phyloP scores from a whole-genome alignment of 2,888 invertebrate species.

The Priocnemis perturbator region DNA sequence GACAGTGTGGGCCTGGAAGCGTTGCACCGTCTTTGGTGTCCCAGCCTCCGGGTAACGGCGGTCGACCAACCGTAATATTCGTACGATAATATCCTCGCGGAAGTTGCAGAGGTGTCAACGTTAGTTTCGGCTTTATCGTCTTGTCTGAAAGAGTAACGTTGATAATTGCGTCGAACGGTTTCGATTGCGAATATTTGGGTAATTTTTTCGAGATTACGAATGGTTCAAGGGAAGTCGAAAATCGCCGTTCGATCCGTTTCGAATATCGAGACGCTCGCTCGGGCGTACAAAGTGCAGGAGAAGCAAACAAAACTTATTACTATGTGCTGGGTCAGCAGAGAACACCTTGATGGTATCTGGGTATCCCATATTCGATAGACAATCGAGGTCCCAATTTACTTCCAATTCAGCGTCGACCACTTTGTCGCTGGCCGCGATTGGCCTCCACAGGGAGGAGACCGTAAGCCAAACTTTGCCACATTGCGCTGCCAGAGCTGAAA shows the following conservation, averaged over 20 bases:
- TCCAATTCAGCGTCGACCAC: constrained; percentile 76
- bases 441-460: constrained; percentile 75
- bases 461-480: constrained; percentile 77
- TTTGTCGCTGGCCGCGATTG: constrained; percentile 62
- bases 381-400: constrained; percentile 77
- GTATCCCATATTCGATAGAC: constrained; percentile 61
- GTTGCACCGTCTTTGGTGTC: constrained; percentile 72
- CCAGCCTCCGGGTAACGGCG: constrained; percentile 75
- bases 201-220: too few species aligned
- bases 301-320: constrained; percentile 59
- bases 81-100: constrained; percentile 72
- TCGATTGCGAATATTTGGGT: not conserved
- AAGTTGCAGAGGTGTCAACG: constrained; percentile 61
- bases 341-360: constrained; percentile 72
- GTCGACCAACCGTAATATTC: constrained; percentile 69
- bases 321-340: constrained; percentile 65
- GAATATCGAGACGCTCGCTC: too few species aligned
- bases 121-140: constrained; percentile 60
- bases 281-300: constrained; percentile 17
- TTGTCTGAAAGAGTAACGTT: constrained; percentile 56
- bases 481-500: constrained; percentile 60
- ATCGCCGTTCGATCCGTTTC: too few species aligned
- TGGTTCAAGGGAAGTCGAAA: too few species aligned
- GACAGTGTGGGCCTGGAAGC: constrained; percentile 77
- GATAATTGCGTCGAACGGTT: constrained; percentile 27